Base-by-base conservation (phyloP, 2,888 invertebrate genomes). In the Cephus nigrinus region DNA sequence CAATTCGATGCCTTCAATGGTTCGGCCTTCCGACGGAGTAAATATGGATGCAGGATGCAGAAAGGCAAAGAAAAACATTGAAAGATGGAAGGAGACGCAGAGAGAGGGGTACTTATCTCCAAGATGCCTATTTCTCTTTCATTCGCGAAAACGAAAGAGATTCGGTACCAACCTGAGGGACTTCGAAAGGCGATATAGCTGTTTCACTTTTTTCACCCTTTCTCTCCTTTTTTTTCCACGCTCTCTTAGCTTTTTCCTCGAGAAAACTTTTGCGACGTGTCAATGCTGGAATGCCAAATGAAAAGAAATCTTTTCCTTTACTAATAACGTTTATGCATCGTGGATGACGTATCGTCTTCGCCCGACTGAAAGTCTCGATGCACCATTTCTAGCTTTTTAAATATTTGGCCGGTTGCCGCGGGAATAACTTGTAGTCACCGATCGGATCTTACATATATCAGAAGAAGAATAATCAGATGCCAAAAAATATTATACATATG, bases 391-490 rank as follows among this genome's bases (percentile, higher is more conserved):
- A 23, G 23, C 55, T 55, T 23, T 55, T 55, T 86, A 87, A 88
- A 88, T 88, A 89, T 88, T 88, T 89, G 87, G 88, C 86, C 81
- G 84, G 75, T 82, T 86, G 87, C 87, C 86, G 78, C 55, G 2
- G 0, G 23, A 55, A 23, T 55, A 55, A 55, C 55, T 55, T 55
- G 23, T 23, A 55, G 9, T 23, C 23, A 55, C 23, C 1, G 23
- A 15, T 55, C 55, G 23, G 2, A 23, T 55, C 0, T 55, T 23
- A 55, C 3, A 55, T 9, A 9, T 40, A 9, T 23, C 55, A 23
- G 55, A 23, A 9, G 9, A 9, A 23, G 55, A 55, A 55, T 55
- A 55, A 55, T 23, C 1, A 55, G 2, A 55, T 9, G 2, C 9
- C 23, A 23, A 23, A 55, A 55, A 55, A 23, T 23, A 23, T 55